A percentile compares a stretch with the other conserved stretches of the same genome.
These are phyloP conservation scores for Allygus modestus DNA, from an alignment of 2,888 invertebrate species.

Conservation along the genomic window DNA sequence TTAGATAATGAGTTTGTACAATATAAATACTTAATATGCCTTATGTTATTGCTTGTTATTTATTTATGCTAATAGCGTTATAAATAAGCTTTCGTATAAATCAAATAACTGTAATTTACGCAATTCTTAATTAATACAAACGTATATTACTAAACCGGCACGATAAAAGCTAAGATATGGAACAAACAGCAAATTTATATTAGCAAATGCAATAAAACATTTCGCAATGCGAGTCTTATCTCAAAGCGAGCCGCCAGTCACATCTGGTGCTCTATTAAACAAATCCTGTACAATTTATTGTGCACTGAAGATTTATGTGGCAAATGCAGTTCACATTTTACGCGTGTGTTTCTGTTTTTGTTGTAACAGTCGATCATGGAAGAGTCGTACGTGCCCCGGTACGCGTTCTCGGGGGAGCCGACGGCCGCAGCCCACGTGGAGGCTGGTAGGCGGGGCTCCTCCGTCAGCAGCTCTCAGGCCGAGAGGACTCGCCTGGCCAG, in stretches of 20 bases:
- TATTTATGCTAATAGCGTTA: too few relatives aligned
- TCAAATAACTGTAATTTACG: too few relatives aligned
- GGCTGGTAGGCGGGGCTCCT: not conserved
- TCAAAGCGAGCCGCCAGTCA: constrained; percentile 9
- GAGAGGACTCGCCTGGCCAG: not conserved
- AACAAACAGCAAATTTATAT: constrained; percentile 29
- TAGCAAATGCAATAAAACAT: constrained; percentile 15
- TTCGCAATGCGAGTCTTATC: constrained; percentile 19
- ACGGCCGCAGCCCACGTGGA: not conserved
- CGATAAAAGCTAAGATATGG: constrained; percentile 4
- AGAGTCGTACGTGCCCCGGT: not conserved
- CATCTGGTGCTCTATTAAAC: constrained; percentile 43
- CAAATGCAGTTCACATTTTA: constrained; percentile 1
- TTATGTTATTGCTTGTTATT: too few relatives aligned
- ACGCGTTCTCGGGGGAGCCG: not conserved
- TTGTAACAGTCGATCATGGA: not conserved
- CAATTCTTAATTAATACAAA: too few relatives aligned
- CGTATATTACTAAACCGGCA: too few relatives aligned
- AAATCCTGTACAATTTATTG: constrained; percentile 27
- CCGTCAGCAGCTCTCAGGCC: not conserved
- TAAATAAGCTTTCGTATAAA: too few relatives aligned
- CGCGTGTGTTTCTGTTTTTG: not conserved
- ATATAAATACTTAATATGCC: too few relatives aligned
- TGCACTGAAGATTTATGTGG: not conserved
- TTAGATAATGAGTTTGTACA: too few relatives aligned